Conservation (phyloP, 2,797 vertebrate genomes). For the Prunella strophiata region DNA sequence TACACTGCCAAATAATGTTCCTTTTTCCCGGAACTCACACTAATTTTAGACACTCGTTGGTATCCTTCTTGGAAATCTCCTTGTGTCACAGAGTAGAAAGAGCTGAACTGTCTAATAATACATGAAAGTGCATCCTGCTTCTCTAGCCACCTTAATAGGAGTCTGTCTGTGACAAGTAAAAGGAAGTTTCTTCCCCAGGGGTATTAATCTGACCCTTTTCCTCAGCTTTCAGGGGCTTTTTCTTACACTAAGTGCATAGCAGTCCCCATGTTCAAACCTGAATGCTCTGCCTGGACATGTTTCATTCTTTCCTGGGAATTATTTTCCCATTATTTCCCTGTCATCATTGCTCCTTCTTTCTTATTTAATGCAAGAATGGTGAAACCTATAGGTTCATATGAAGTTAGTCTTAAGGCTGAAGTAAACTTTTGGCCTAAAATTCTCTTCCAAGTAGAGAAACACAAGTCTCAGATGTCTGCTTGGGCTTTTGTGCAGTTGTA, state of each 20-base stretch:
- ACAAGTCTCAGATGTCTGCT: neutral
- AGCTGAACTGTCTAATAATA: neutral
- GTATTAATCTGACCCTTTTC: neutral
- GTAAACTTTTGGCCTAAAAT: slow-evolving; percentile 36
- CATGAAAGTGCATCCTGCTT: neutral
- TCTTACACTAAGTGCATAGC: neutral
- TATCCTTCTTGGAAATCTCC: neutral
- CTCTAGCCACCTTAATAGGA: neutral
- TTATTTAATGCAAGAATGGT: neutral
- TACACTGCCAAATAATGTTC: neutral
- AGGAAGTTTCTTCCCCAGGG: neutral
- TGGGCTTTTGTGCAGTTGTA: slow-evolving; percentile 14
- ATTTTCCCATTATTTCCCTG: slow-evolving; percentile 6
- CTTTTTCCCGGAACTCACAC: neutral
- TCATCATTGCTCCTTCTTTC: neutral
- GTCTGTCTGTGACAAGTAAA: neutral
- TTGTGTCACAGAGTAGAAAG: neutral
- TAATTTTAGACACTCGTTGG: neutral
- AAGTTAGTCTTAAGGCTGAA: slow-evolving; percentile 24
- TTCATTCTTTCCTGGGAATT: neutral
- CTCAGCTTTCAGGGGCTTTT: neutral
- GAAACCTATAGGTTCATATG: neutral
- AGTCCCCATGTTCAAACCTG: neutral
- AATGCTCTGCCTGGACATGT: neutral
- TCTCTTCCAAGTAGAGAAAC: neutral